Conservation (phyloP, 2,888 invertebrate species). For the Hyles lineata region DNA sequence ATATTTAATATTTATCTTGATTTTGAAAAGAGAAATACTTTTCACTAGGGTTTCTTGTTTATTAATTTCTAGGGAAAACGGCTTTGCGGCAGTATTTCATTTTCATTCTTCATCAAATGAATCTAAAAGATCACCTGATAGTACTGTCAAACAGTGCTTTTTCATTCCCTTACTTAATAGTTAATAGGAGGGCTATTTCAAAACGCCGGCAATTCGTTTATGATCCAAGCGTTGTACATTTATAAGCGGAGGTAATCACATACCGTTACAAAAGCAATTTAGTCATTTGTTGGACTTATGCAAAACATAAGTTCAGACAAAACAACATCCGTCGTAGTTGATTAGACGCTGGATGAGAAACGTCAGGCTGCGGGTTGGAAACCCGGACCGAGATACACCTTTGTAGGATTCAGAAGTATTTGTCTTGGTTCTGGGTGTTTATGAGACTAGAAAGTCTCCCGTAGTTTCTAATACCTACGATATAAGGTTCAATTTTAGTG, state of each 20-base stretch:
- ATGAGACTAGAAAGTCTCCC: background rate
- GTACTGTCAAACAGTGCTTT: too few relatives aligned
- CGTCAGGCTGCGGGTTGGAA: background rate
- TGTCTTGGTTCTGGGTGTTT: background rate
- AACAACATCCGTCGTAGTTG: background rate
- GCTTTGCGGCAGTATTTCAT: too few relatives aligned
- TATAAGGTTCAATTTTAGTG: background rate
- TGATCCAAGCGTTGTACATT: background rate
- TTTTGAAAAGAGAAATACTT: too few relatives aligned
- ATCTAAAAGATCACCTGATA: too few relatives aligned
- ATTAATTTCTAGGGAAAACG: too few relatives aligned
- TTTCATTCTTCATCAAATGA: too few relatives aligned
- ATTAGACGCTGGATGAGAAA: background rate
- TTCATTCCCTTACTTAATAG: too few relatives aligned
- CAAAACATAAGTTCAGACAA: too few relatives aligned
- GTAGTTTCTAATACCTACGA: background rate
- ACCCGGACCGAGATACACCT: background rate
- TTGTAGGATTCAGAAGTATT: background rate
- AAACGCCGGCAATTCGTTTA: too few relatives aligned
- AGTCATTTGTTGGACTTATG: background rate
- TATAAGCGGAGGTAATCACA: background rate
- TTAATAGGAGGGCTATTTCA: too few relatives aligned
- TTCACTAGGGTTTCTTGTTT: too few relatives aligned
- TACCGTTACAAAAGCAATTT: background rate
- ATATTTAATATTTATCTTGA: too few relatives aligned